A percentile compares a stretch with the other conserved stretches of the same genome.
These are phyloP conservation scores for Sorex maritimensis DNA, from an alignment of 2,797 vertebrate species.

Conservation along the genomic window DNA sequence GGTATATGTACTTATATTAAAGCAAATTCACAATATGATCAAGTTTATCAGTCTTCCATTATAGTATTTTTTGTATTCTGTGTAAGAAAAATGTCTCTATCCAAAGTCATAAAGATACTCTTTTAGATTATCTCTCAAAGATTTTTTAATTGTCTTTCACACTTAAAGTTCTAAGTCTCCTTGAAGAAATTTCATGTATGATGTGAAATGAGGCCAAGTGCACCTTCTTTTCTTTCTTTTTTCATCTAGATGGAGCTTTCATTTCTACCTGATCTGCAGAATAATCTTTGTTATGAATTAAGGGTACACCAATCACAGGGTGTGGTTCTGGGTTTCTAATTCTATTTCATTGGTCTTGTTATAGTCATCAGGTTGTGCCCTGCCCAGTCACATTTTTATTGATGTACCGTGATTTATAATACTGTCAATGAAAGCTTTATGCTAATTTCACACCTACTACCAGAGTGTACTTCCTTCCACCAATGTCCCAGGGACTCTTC, in stretches of 20 bases:
- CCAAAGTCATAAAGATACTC: slow-evolving; percentile 14
- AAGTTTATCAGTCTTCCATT: slow-evolving; percentile 8
- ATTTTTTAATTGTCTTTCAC: slow-evolving; percentile 38
- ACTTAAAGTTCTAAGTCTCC: slow-evolving; percentile 37
- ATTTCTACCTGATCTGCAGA: background rate
- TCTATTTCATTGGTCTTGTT: background rate
- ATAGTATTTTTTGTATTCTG: slow-evolving; percentile 3
- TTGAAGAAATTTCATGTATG: slow-evolving; percentile 15
- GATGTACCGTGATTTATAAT: too few species aligned
- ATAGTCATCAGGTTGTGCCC: background rate
- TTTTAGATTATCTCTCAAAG: slow-evolving; percentile 31
- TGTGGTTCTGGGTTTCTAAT: background rate
- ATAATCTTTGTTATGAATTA: slow-evolving; percentile 34
- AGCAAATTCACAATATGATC: background rate
- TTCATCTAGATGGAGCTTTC: background rate
- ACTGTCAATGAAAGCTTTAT: too few species aligned
- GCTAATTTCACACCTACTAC: too few species aligned
- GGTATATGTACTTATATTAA: background rate
- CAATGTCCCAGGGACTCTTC: too few species aligned
- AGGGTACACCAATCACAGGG: background rate
- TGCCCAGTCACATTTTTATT: too few species aligned
- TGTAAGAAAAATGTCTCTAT: slow-evolving; percentile 1
- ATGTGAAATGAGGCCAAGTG: slow-evolving; percentile 22
- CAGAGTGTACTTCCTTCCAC: too few species aligned
- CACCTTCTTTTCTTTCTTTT: background rate